Percentiles rank a stretch among this genome's conserved stretches.
Evolutionary conservation across 2,888 invertebrate species (phyloP).

Genomic region (Machimus rusticus): DNA sequence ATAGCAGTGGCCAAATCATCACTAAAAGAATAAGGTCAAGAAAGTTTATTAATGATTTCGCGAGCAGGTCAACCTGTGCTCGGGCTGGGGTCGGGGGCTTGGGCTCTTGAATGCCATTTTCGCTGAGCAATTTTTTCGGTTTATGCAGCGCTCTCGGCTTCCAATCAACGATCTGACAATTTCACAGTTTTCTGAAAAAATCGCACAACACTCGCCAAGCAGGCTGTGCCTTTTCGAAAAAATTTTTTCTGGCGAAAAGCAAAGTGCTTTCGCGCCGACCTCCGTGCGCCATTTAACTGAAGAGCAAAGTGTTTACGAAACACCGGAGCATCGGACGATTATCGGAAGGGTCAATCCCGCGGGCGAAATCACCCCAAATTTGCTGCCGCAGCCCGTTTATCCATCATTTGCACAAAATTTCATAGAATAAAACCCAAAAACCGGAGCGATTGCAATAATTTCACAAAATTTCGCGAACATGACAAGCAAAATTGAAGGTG

Average conservation of each 20-base stretch:
- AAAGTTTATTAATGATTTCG: background rate
- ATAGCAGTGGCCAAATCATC: slow-evolving; percentile 98
- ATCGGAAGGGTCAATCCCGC: background rate
- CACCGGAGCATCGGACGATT: background rate
- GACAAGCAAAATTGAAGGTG: slow-evolving; percentile 49
- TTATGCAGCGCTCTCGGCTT: background rate
- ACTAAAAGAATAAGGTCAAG: slow-evolving; percentile 60
- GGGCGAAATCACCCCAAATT: background rate
- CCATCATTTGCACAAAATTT: background rate
- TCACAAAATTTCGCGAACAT: slow-evolving; percentile 39
- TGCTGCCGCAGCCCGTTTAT: background rate
- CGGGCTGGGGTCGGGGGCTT: slow-evolving; percentile 12
- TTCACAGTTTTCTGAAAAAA: background rate
- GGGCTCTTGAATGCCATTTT: slow-evolving; percentile 42
- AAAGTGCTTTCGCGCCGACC: slow-evolving; percentile 1
- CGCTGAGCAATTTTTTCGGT: background rate
- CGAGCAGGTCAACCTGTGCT: background rate
- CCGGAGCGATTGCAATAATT: background rate
- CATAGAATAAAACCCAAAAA: background rate
- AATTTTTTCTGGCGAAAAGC: background rate
- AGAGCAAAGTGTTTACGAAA: slow-evolving; percentile 32
- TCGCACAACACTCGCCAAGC: background rate
- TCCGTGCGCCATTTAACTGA: background rate
- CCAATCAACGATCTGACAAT: background rate
- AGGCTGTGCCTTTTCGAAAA: background rate